phyloP scores from a whole-genome alignment of 2,113 vertebrate species.

The Coryphaenoides rupestris region DNA sequence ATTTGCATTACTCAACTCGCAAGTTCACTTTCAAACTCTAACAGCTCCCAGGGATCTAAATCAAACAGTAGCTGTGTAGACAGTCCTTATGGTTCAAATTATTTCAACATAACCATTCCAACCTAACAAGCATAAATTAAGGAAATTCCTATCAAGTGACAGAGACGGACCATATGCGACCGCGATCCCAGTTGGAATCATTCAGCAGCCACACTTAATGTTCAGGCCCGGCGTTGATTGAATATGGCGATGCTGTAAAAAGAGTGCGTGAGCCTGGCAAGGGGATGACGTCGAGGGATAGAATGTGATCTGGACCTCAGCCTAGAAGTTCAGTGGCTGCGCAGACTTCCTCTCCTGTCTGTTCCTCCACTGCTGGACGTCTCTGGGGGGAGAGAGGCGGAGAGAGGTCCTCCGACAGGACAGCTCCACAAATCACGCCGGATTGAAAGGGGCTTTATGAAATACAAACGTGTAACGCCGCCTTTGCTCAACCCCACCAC shows the following conservation, averaged over 20 bases:
- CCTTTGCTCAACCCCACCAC: conserved; percentile 45
- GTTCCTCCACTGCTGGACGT: conserved; percentile 30
- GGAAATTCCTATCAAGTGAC: conserved; percentile 69
- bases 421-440: conserved; percentile 53
- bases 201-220: conserved; percentile 61
- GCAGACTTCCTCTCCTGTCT: conserved; percentile 51
- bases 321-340: conserved; percentile 31
- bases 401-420: conserved; percentile 19
- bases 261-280: conserved; percentile 38
- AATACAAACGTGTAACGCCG: conserved; percentile 66
- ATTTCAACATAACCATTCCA: conserved; percentile 68
- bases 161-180: conserved; percentile 52
- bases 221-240: conserved; percentile 57
- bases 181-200: conserved; percentile 55
- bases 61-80: conserved; percentile 67
- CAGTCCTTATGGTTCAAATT: conserved; percentile 66
- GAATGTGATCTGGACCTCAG: conserved; percentile 34
- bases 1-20: conserved; percentile 72
- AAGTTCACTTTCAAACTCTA: conserved; percentile 63
- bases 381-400: conserved; percentile 22
- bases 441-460: conserved; percentile 59
- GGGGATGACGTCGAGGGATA: conserved; percentile 28
- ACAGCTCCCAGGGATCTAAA: conserved; percentile 55
- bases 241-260: conserved; percentile 55
- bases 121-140: conserved; percentile 69